Conservation (phyloP, 2,113 vertebrate species). For the Oxyura jamaicensis region DNA sequence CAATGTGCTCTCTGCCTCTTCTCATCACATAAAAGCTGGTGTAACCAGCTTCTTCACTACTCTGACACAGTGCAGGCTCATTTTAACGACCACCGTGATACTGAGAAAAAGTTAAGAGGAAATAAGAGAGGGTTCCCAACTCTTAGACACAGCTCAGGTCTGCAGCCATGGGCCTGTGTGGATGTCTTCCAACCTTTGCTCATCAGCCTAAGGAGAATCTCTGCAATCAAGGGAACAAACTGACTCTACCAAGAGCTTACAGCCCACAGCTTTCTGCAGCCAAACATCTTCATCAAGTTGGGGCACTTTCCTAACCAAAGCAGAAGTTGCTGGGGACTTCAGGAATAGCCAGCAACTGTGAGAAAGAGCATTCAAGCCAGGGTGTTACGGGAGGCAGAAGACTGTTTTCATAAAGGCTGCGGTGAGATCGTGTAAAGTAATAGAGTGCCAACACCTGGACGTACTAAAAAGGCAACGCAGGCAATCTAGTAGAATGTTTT, state of each 20-base stretch:
- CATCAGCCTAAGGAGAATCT: neutral
- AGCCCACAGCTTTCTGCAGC: neutral
- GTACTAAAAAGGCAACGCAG: neutral
- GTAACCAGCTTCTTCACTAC: neutral
- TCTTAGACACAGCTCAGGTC: neutral
- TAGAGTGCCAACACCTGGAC: neutral
- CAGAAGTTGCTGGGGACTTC: neutral
- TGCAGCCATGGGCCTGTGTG: neutral
- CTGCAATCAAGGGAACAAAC: neutral
- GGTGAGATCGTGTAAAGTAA: neutral
- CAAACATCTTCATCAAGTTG: neutral
- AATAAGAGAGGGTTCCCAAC: neutral
- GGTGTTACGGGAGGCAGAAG: neutral
- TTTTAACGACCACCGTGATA: neutral
- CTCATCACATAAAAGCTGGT: neutral
- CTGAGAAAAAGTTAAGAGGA: neutral
- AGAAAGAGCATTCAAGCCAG: neutral
- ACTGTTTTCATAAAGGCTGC: neutral
- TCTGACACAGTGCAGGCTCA: neutral
- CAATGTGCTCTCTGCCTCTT: neutral
- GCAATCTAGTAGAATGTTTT: neutral
- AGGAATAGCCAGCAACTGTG: neutral
- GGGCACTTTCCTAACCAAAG: neutral
- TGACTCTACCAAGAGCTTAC: neutral
- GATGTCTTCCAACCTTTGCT: neutral